These are phyloP conservation scores for Littorina saxatilis DNA, from an alignment of 1,140 invertebrate genomes.

Conservation along the genomic window DNA sequence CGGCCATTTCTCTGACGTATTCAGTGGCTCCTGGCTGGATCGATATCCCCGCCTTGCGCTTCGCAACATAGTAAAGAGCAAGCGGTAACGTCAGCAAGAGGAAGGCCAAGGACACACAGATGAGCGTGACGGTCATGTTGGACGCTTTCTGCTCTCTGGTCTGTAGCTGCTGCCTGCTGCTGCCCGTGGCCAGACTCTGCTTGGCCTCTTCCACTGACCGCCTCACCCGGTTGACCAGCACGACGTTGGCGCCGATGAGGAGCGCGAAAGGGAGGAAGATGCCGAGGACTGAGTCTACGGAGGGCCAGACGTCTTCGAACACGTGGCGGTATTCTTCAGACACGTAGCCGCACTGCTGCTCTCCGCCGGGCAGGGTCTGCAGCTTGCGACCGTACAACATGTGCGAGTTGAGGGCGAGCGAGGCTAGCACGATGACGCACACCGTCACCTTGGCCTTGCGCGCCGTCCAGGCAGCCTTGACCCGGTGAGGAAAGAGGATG, in stretches of 20 bases:
- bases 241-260: background rate
- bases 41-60: background rate
- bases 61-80: background rate
- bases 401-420: background rate
- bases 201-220: background rate
- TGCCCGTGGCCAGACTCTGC: background rate
- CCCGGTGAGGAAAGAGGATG: conserved; percentile 16
- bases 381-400: conserved; percentile 9
- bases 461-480: background rate
- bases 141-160: conserved; percentile 19
- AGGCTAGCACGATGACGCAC: background rate
- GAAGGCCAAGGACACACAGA: conserved; percentile 52
- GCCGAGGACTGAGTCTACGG: conserved; percentile 44
- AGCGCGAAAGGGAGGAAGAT: background rate
- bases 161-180: background rate
- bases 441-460: background rate
- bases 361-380: background rate
- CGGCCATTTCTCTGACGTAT: background rate
- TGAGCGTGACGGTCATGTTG: conserved; percentile 46
- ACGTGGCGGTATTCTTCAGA: conserved; percentile 37
- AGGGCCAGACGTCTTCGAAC: conserved; percentile 44
- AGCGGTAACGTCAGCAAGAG: conserved; percentile 47
- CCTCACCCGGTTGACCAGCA: conserved; percentile 2
- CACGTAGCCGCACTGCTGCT: background rate
- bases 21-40: background rate